phyloP scores from a whole-genome alignment of 1,140 invertebrate species.

The Ostrea edulis region DNA sequence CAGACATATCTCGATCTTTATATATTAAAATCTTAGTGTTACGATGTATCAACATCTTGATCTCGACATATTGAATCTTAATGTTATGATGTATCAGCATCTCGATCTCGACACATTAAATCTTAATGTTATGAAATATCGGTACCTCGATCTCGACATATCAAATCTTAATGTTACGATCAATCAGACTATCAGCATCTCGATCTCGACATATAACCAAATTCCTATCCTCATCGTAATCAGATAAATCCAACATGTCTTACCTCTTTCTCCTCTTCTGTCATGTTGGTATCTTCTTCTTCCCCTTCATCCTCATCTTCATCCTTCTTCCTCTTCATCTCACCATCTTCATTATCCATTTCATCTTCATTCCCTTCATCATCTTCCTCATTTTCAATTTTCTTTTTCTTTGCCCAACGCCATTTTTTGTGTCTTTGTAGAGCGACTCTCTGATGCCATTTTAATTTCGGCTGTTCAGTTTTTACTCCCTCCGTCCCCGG shows the following conservation, averaged over 20 bases:
- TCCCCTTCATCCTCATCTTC: slow-evolving; percentile 46
- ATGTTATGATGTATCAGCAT: too few relatives aligned
- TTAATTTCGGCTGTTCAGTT: background rate
- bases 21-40: too few relatives aligned
- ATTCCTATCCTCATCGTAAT: too few relatives aligned
- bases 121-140: too few relatives aligned
- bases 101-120: too few relatives aligned
- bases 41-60: too few relatives aligned
- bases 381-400: background rate
- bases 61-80: too few relatives aligned
- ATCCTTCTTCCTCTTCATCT: slow-evolving; percentile 31
- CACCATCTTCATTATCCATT: background rate
- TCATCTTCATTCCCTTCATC: background rate
- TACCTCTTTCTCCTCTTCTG: slow-evolving; percentile 57
- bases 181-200: too few relatives aligned
- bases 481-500: background rate
- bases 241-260: background rate
- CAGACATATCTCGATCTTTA: too few relatives aligned
- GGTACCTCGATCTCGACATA: too few relatives aligned
- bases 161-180: too few relatives aligned
- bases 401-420: background rate
- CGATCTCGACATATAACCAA: too few relatives aligned
- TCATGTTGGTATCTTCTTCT: slow-evolving; percentile 55
- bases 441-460: background rate
- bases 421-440: background rate